These are phyloP conservation scores for Nezara viridula DNA, from an alignment of 2,888 invertebrate genomes.

Conservation along the genomic window DNA sequence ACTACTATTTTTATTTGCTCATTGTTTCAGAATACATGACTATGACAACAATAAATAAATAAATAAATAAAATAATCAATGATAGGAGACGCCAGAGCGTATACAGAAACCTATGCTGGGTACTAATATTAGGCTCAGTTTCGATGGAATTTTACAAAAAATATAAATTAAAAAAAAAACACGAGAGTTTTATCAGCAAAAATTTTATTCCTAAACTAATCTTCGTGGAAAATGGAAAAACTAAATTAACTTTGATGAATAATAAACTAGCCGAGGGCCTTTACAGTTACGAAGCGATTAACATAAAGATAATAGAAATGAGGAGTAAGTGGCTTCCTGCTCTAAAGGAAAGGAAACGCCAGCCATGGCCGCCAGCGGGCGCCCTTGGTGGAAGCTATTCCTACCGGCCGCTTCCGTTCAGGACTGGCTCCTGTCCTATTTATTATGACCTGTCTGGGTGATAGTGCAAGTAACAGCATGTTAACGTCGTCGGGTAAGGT, in stretches of 20 bases:
- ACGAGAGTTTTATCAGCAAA: too few relatives aligned
- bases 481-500: background rate
- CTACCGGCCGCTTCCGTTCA: background rate
- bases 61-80: too few relatives aligned
- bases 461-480: background rate
- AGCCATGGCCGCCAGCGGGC: background rate
- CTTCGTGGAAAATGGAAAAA: background rate
- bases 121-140: too few relatives aligned
- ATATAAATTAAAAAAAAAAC: too few relatives aligned
- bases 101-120: too few relatives aligned
- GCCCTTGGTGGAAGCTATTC: background rate
- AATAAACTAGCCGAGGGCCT: background rate
- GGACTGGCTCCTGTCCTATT: background rate
- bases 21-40: slow-evolving; percentile 78
- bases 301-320: background rate
- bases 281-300: background rate
- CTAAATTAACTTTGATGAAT: background rate
- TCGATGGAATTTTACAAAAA: too few relatives aligned
- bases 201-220: too few relatives aligned
- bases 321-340: background rate
- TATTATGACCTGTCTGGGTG: background rate
- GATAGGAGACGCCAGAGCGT: too few relatives aligned
- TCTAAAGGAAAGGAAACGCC: background rate
- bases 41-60: slow-evolving; percentile 91
- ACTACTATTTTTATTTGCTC: background rate